These are phyloP conservation scores for Montifringilla adamsi DNA, from an alignment of 2,113 vertebrate genomes.

Conservation along the genomic window DNA sequence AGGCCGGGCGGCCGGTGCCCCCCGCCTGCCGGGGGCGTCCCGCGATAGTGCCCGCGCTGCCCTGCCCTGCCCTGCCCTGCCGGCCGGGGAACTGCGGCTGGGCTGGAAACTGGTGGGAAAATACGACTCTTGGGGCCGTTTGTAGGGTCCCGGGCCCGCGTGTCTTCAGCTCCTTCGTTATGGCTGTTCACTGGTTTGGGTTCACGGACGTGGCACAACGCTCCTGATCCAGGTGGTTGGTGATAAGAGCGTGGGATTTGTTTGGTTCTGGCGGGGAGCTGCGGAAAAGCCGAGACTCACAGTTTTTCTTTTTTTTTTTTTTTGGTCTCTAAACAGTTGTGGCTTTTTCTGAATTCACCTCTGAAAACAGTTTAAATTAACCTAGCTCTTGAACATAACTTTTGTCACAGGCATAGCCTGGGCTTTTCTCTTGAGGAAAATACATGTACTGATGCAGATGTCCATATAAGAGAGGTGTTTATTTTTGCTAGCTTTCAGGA, in stretches of 20 bases:
- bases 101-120: not conserved
- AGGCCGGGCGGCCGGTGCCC: not conserved
- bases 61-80: not conserved
- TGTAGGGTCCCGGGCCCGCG: not conserved
- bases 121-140: not conserved
- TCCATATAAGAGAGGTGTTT: rapidly evolving
- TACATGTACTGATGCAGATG: rapidly evolving
- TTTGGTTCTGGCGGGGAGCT: not conserved
- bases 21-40: not conserved
- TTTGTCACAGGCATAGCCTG: not conserved
- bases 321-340: not conserved
- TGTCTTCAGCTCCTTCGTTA: not conserved
- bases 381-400: not conserved
- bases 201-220: not conserved
- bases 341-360: not conserved
- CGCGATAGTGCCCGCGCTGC: not conserved
- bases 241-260: not conserved
- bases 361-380: not conserved
- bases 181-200: not conserved
- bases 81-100: rapidly evolving
- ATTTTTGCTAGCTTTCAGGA: not conserved
- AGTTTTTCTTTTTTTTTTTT: not conserved
- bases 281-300: not conserved
- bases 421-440: not conserved
- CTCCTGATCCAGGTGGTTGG: not conserved